These are phyloP conservation scores for Lonchura striata DNA, from an alignment of 2,113 vertebrate species.

Conservation along the genomic window DNA sequence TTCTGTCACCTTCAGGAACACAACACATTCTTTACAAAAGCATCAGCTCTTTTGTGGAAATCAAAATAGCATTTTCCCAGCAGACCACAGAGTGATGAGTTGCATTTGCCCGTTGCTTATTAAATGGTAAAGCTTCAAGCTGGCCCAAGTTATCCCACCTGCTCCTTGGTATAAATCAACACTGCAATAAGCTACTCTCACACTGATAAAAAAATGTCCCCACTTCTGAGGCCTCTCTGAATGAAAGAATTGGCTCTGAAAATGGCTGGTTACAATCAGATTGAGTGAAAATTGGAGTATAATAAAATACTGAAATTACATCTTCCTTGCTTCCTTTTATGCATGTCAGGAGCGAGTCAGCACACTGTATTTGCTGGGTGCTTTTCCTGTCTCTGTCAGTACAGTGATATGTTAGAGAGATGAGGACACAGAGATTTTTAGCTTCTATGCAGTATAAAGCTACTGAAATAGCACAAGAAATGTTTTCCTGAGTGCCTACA, in stretches of 20 bases:
- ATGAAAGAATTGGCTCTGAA: constrained; percentile 12
- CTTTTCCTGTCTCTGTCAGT: not conserved
- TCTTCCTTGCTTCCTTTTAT: constrained; percentile 21
- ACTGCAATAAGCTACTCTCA: not conserved
- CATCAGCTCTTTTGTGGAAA: not conserved
- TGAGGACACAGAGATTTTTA: not conserved
- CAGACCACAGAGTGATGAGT: not conserved
- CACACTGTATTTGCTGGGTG: not conserved
- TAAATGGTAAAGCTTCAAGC: constrained; percentile 19
- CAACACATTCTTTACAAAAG: not conserved
- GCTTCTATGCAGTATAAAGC: not conserved
- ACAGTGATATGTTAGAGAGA: not conserved
- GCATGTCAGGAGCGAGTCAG: not conserved
- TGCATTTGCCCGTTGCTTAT: not conserved
- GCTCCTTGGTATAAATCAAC: constrained; percentile 40
- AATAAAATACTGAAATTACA: constrained; percentile 53
- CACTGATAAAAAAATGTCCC: not conserved
- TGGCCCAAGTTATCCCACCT: constrained; percentile 38
- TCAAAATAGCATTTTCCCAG: not conserved
- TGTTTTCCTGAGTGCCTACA: not conserved
- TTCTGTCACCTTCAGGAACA: not conserved
- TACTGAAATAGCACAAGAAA: not conserved
- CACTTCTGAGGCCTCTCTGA: not conserved
- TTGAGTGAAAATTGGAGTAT: constrained; percentile 28
- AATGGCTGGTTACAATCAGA: constrained; percentile 33